Evolutionary conservation across 2,113 vertebrate genomes (phyloP).

Genomic region (Ia io): DNA sequence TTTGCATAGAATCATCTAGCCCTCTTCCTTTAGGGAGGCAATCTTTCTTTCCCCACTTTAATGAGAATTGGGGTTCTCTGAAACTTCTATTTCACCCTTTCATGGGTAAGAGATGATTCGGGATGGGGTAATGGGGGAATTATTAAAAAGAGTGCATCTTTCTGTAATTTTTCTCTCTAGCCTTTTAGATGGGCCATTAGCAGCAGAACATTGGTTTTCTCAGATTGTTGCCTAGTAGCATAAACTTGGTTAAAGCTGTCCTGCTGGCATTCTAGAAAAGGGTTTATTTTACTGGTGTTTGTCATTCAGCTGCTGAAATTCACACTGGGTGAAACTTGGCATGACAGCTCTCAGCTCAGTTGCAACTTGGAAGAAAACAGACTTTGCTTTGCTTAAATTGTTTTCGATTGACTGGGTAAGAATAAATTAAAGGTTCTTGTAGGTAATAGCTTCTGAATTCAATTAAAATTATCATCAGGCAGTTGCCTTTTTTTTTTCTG

Average conservation of each 20-base stretch:
- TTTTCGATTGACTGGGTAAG: constrained; percentile 75
- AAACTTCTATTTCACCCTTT: background rate
- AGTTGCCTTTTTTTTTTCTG: constrained; percentile 56
- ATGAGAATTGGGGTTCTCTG: background rate
- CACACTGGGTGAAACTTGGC: constrained; percentile 68
- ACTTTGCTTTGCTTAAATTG: constrained; percentile 74
- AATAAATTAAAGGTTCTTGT: constrained; percentile 73
- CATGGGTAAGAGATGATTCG: constrained; percentile 30
- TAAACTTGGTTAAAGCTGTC: constrained; percentile 34
- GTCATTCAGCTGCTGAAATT: constrained; percentile 64
- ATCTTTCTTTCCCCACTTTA: background rate
- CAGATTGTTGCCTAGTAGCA: constrained; percentile 58
- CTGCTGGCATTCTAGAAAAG: constrained; percentile 50
- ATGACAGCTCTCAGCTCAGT: constrained; percentile 62
- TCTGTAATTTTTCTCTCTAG: constrained; percentile 46
- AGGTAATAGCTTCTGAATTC: constrained; percentile 75
- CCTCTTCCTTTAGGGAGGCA: background rate
- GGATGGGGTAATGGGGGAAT: constrained; percentile 3
- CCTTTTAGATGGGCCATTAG: constrained; percentile 61
- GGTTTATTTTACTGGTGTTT: constrained; percentile 50
- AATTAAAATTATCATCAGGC: constrained; percentile 78
- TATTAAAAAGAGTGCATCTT: constrained; percentile 45
- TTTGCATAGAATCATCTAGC: background rate
- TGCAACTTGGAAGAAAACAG: constrained; percentile 71
- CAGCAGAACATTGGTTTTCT: constrained; percentile 53